Base-by-base conservation (phyloP, 2,113 vertebrate genomes). In the Atlantisia rogersi region DNA sequence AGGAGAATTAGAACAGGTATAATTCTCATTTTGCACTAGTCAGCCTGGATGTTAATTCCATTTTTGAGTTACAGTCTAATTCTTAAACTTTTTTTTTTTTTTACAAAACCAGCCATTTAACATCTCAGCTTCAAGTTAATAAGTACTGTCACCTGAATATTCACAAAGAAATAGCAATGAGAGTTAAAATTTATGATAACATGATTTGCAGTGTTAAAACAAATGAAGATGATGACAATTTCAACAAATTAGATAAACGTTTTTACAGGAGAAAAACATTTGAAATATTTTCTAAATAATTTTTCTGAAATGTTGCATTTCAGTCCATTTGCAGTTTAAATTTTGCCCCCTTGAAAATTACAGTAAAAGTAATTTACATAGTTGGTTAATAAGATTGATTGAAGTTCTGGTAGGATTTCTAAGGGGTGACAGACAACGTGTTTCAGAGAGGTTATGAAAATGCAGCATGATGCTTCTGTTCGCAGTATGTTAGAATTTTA, bases 1-100 rank as follows among this genome's bases (percentile, higher is more conserved):
- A 96, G 97, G 88, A 97, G 96, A 77, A 84, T 97, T 81, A 97
- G 96, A 95, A 95, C 95, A 97, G 96, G 97, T 98, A 97, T 75
- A 52, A 29, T 18, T 88, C 50, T 95, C 37, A 52, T 84, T 62
- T 71, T 85, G 25, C 20, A 32, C 20, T 29, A 52, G 15, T 32
- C 35, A 59, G 9, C 35, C 22, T 56, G 62, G n/a, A 26, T 17
- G 37, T 65, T 31, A 74, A 22, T 16, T 74, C 32, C 40, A 3
- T 79, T 20, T 56, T 63, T 53, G 26, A 82, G 3, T 53, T 94
- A 25, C 24, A 39, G 40, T 92, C n/a, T 29, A 63, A 44, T 69
- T 83, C n/a, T 83, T 92, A 22, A 83, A 10, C 32, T 40, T 40
- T 40, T 40, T 40, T 80, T 40, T 80, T 5, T 80, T 86, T 86